Percentiles rank a stretch among this genome's conserved stretches.
These are phyloP conservation scores for Xenotilapia flavipinnis DNA, from an alignment of 2,113 vertebrate species.

Conservation along the genomic window DNA sequence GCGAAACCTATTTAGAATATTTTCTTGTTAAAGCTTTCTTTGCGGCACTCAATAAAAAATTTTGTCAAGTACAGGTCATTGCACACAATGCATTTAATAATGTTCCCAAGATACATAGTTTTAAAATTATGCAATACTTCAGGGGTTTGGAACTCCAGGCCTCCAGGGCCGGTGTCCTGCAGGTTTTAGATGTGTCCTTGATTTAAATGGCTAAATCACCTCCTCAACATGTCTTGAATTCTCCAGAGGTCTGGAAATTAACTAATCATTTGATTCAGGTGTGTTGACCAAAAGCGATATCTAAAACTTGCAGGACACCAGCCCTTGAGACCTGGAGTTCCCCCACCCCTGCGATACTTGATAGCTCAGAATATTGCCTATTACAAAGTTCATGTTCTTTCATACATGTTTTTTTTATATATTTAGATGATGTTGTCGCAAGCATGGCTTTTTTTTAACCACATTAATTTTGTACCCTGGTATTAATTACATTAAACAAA, in stretches of 20 bases:
- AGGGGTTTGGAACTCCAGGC: background rate
- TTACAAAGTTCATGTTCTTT: background rate
- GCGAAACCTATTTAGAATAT: background rate
- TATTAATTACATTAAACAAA: background rate
- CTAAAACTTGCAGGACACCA: background rate
- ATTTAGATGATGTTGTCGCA: background rate
- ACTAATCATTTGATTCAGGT: background rate
- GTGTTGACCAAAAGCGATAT: background rate
- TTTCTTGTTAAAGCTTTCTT: background rate
- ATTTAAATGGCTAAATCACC: background rate
- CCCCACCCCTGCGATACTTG: background rate
- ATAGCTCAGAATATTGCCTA: background rate
- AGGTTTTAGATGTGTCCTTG: background rate
- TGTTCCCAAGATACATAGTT: background rate
- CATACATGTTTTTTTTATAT: background rate
- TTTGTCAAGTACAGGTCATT: background rate
- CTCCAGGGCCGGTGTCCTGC: background rate
- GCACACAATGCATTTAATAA: background rate
- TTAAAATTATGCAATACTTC: background rate
- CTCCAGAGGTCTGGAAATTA: background rate
- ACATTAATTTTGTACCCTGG: background rate
- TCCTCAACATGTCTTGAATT: background rate
- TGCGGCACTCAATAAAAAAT: accelerated
- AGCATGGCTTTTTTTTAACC: background rate
- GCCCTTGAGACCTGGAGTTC: background rate